These are phyloP conservation scores for Mycogona germanica DNA, from an alignment of 2,888 invertebrate species.

Conservation along the genomic window DNA sequence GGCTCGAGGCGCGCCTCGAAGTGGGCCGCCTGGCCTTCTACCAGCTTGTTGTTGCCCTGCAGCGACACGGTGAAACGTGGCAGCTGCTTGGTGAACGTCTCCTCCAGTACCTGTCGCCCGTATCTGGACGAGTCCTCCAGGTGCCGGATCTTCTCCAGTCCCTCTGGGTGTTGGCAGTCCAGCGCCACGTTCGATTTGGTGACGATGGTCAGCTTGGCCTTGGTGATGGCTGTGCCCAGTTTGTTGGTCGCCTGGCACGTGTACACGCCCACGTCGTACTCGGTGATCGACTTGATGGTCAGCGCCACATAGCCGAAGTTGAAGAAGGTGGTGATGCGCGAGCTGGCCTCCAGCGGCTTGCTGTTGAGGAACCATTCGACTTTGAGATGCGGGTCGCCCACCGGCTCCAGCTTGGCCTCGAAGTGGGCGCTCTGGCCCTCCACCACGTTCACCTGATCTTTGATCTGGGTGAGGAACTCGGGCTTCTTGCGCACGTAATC, in stretches of 20 bases:
- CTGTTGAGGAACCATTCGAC: conserved; percentile 93
- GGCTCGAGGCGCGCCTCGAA: conserved; percentile 93
- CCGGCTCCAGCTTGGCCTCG: conserved; percentile 85
- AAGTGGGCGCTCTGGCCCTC: conserved; percentile 93
- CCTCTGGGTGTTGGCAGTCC: conserved; percentile 85
- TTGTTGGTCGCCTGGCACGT: conserved; percentile 79
- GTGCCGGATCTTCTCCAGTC: conserved; percentile 79
- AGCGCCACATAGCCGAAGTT: conserved; percentile 92
- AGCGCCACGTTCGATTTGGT: conserved; percentile 52
- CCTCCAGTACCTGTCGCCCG: conserved; percentile 53
- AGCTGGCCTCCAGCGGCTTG: conserved; percentile 78
- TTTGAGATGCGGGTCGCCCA: conserved; percentile 75
- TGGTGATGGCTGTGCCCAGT: conserved; percentile 70
- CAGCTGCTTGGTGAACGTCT: conserved; percentile 49
- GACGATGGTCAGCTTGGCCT: conserved; percentile 66
- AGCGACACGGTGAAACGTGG: conserved; percentile 79
- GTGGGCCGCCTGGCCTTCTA: conserved; percentile 87
- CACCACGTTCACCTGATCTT: conserved; percentile 45
- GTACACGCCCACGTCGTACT: conserved; percentile 80
- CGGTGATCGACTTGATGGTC: conserved; percentile 78
- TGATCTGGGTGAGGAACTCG: conserved; percentile 78
- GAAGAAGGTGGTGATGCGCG: conserved; percentile 82
- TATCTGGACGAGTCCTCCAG: conserved; percentile 62
- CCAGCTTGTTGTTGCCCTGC: conserved; percentile 84
- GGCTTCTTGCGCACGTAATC: conserved; percentile 72